Conservation (phyloP, 2,797 vertebrate species). For the Parauchenoglanis punctatus region DNA sequence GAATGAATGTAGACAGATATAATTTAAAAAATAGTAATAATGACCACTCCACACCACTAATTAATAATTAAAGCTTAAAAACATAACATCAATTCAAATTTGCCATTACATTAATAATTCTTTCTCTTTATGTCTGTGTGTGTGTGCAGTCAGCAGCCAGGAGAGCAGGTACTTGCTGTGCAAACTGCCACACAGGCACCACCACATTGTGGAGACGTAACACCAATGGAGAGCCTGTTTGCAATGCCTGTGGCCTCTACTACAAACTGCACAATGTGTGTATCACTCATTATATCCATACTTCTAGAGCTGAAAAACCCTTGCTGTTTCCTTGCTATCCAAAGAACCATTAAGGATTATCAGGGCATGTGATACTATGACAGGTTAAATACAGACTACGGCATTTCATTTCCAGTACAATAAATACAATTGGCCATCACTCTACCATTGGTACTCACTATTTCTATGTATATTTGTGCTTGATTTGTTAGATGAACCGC, state of each 20-base stretch:
- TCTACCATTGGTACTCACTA: neutral
- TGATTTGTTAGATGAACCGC: slow-evolving; percentile 86
- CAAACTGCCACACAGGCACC: slow-evolving; percentile 97
- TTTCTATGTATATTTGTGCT: neutral
- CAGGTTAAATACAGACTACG: neutral
- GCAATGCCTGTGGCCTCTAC: slow-evolving; percentile 98
- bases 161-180: slow-evolving; percentile 96
- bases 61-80: neutral
- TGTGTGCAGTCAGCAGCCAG: slow-evolving; percentile 88
- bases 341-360: neutral
- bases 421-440: neutral
- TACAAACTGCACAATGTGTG: slow-evolving; percentile 98
- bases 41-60: neutral
- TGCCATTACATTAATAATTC: neutral
- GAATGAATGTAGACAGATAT: neutral
- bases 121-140: neutral
- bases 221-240: slow-evolving; percentile 95
- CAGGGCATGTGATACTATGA: neutral
- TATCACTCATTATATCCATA: slow-evolving; percentile 45
- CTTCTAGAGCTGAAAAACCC: neutral
- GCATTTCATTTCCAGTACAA: neutral
- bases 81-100: neutral
- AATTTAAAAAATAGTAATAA: neutral
- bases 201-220: slow-evolving; percentile 98
- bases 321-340: slow-evolving; percentile 3